Evolutionary conservation across 2,113 vertebrate species (phyloP).

Genomic region (Hemicordylus capensis): DNA sequence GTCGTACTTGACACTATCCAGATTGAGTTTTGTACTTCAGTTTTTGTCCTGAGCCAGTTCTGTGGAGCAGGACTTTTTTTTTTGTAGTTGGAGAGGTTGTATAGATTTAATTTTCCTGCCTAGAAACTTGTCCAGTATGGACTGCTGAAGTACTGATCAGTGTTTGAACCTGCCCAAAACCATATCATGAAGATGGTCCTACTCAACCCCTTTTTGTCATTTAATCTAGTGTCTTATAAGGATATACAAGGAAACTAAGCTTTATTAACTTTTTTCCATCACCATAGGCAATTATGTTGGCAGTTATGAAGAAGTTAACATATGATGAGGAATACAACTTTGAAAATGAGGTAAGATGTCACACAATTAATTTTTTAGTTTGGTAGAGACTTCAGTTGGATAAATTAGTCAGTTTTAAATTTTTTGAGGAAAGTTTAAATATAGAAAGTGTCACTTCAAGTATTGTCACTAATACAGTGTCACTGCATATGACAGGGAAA

Average conservation of each 20-base stretch:
- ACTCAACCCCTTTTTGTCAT: neutral
- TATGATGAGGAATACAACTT: constrained; percentile 99
- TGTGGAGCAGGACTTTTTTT: no score
- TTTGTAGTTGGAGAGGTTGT: neutral
- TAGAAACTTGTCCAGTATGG: neutral
- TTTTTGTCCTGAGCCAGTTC: neutral
- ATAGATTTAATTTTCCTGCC: neutral
- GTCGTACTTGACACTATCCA: neutral
- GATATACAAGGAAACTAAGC: neutral
- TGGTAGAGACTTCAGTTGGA: neutral
- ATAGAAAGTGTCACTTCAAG: neutral
- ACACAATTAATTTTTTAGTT: neutral
- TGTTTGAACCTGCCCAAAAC: neutral
- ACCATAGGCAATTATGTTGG: constrained; percentile 92
- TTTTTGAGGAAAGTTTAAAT: neutral
- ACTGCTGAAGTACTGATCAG: neutral
- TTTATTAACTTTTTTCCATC: constrained; percentile 28
- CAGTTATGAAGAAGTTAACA: constrained; percentile 97
- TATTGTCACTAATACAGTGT: no score
- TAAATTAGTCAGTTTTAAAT: no score
- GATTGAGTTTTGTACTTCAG: neutral
- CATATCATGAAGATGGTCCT: neutral
- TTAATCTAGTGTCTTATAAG: neutral
- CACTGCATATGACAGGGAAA: no score
- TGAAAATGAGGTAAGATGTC: constrained; percentile 91